Base-by-base conservation (phyloP, 2,113 vertebrate species). In the Raja brachyura region DNA sequence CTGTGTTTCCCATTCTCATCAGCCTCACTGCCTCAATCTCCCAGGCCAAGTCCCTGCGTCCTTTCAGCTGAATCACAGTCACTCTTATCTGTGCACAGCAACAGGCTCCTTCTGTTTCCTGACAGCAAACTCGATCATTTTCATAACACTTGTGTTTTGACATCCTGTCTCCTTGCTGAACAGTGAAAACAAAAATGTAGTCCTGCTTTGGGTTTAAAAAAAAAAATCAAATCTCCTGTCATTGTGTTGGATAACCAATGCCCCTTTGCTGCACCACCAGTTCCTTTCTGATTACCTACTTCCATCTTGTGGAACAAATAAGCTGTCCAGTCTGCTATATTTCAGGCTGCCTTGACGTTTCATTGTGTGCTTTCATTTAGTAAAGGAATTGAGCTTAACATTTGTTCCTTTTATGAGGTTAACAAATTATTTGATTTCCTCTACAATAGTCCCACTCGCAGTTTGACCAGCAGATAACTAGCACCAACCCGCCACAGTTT, bases 111-210 rank as follows among this genome's bases (percentile, higher is more conserved):
- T 88, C 59, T 66, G 59, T n/a, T 88, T 88, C 83, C 83, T 63
- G 59, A 63, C 61, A 66, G 31, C 59, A 6, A n/a, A 31, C 28
- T 88, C 63, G 83, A 88, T 61, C 1, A 18, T 63, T 61, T 63
- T 86, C 56, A 61, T 86, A 86, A 86, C 16, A 13, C n/a, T 86
- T 88, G n/a, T 88, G 83, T 59, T 88, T 88, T 88, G 83, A 88
- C 31, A 88, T 66, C 83, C 83, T 88, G 59, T 88, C 5, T 88
- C 83, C 59, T 88, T 88, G 5, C 31, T 88, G 20, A 88, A 88
- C 11, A 8, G 28, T 63, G 59, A 56, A 88, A 88, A 48, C 39
- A 85, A 22, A 59, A 14, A 3, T 16, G 11, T 13, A 77, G 7
- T 77, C 75, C 75, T 33, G 75, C 59, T 31, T 31, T 86, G 56